Conservation (phyloP, 2,888 invertebrate species). For the Anthophora plumipes region DNA sequence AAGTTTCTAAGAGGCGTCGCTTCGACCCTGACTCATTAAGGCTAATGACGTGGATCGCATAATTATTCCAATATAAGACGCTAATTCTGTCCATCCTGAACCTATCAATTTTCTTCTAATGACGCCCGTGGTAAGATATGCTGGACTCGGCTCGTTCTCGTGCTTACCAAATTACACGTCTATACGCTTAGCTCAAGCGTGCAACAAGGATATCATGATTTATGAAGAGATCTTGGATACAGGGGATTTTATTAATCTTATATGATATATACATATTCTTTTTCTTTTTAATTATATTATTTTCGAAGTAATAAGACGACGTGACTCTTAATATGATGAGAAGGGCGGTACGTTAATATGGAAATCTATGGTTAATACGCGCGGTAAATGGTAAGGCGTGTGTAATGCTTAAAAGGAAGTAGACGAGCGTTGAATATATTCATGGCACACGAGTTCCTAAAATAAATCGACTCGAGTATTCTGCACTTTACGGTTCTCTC, state of each 20-base stretch:
- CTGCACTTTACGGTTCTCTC: conserved; percentile 68
- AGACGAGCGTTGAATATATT: conserved; percentile 58
- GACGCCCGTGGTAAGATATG: too few relatives aligned
- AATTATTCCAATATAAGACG: conserved; percentile 76
- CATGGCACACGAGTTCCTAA: conserved; percentile 66
- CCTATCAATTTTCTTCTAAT: conserved; percentile 82
- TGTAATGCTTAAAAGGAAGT: conserved; percentile 49
- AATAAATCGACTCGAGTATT: conserved; percentile 71
- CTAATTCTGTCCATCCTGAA: conserved; percentile 62
- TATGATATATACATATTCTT: neutral
- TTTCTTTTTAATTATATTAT: neutral
- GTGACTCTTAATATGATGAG: neutral
- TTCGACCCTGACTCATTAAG: conserved; percentile 76
- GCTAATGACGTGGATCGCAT: conserved; percentile 78
- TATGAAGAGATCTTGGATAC: neutral
- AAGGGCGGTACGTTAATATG: conserved; percentile 4
- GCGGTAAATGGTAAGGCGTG: neutral
- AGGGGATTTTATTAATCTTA: neutral
- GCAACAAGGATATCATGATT: conserved; percentile 20
- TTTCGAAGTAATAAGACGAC: neutral
- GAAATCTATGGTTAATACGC: conserved; percentile 20
- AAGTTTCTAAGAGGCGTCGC: conserved; percentile 64
- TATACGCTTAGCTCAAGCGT: neutral
- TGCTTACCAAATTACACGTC: conserved; percentile 75
- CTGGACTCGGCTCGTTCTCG: conserved; percentile 31